Evolutionary conservation across 2,888 invertebrate species (phyloP), one percentile per base, ranked within the genome.

Genomic region (Acrobasis repandana): DNA sequence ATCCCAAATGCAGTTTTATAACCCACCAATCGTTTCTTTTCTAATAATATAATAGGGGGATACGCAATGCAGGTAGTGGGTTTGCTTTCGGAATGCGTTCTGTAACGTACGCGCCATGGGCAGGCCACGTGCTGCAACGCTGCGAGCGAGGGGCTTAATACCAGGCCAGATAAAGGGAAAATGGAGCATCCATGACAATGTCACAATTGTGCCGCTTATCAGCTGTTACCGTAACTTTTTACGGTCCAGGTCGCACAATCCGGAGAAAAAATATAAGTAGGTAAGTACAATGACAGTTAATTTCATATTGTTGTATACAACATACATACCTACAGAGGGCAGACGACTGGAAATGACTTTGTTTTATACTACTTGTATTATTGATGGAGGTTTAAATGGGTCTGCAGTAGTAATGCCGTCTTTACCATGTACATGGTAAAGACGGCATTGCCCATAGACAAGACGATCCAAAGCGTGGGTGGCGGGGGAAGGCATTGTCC

Each of bases 91-190:
- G 50, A 49, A 58, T 58, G 34, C 34, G 34, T 36, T 49, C 36
- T 48, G 58, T 49, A 49, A 57, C 10, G 47, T 48, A 48, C 46
- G 56, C 43, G 18, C 47, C 11, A 28, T 28, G 28, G 28, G 14
- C 43, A 38, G 38, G 58, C 64, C 67, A 65, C 67, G 65, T 65
- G 66, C 61, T 61, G n/a, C n/a, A n/a, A n/a, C n/a, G n/a, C n/a
- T n/a, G n/a, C n/a, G n/a, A n/a, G n/a, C 33, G 54, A 33, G 48
- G 28, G 28, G 62, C 49, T 16, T 18, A n/a, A 28, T 58, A 64
- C 63, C 62, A 61, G 60, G 57, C 38, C 59, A 63, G 67, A 67
- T 67, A 65, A 64, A 52, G 58, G 34, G 59, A 58, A 67, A 62
- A 62, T 62, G 58, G 64, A 60, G 61, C 67, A 64, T 64, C 38